Conservation (phyloP, 1,140 invertebrate species). For the Drosophila melanica region DNA sequence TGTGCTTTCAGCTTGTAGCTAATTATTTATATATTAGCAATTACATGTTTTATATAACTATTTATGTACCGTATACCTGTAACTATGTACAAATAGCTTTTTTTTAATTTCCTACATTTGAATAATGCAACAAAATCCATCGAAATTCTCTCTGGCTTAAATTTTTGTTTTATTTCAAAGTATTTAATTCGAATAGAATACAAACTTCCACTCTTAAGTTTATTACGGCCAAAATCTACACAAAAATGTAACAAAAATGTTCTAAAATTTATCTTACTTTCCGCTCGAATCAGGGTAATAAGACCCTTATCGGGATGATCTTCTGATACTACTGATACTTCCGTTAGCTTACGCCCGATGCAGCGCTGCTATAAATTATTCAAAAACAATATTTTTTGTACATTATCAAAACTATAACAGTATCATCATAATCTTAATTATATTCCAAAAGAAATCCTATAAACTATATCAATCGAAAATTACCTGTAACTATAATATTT, state of each 20-base stretch:
- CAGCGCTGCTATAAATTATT: slow-evolving; percentile 43
- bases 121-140: slow-evolving; percentile 57
- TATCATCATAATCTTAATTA: slow-evolving; percentile 2
- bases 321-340: slow-evolving; percentile 2
- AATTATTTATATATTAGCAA: slow-evolving; percentile 22
- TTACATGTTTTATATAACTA: background rate
- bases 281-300: background rate
- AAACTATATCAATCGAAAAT: background rate
- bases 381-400: background rate
- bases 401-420: background rate
- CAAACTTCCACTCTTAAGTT: background rate
- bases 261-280: background rate
- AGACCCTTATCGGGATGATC: background rate
- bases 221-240: background rate
- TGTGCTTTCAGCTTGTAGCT: slow-evolving; percentile 25
- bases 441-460: background rate
- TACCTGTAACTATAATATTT: background rate
- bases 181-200: background rate
- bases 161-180: background rate
- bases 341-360: slow-evolving; percentile 54
- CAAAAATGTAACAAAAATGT: slow-evolving; percentile 7
- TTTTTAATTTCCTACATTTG: background rate
- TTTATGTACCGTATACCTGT: slow-evolving; percentile 1
- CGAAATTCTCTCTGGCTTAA: background rate
- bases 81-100: background rate